phyloP scores from a whole-genome alignment of 2,113 vertebrate genomes.

The Onychorhynchus coronatus region DNA sequence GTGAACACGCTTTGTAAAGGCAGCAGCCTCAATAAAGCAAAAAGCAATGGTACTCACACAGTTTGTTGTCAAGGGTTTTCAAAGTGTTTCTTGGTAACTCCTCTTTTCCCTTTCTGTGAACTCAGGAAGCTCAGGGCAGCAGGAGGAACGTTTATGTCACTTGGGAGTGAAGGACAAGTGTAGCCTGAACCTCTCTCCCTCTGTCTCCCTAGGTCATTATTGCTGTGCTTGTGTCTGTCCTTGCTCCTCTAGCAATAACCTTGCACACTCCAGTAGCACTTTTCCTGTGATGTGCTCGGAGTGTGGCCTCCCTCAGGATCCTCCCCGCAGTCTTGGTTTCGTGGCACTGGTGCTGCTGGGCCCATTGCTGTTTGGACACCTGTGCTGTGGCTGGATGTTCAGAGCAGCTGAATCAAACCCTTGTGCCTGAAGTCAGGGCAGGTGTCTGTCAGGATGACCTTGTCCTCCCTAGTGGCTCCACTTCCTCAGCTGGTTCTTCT shows the following conservation, averaged over 20 bases:
- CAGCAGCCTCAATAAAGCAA: not conserved
- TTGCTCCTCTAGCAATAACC: not conserved
- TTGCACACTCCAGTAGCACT: not conserved
- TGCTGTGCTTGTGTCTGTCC: not conserved
- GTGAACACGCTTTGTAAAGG: not conserved
- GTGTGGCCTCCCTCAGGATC: not conserved
- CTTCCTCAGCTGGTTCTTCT: not conserved
- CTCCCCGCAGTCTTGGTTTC: not conserved
- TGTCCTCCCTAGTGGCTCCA: not conserved
- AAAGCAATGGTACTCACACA: not conserved
- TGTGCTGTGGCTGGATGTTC: not conserved
- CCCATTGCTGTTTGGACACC: rapidly evolving
- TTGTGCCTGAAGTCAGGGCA: not conserved
- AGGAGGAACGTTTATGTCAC: not conserved
- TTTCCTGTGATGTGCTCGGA: not conserved
- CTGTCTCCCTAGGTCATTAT: not conserved
- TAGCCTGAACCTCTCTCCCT: not conserved
- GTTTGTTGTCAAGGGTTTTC: not conserved
- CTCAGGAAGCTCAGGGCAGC: not conserved
- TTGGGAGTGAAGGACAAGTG: not conserved
- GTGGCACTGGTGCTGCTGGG: not conserved
- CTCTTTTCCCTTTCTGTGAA: not conserved
- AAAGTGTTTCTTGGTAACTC: not conserved
- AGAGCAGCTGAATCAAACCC: not conserved
- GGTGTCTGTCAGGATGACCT: not conserved